phyloP scores from a whole-genome alignment of 2,888 invertebrate genomes.

The Ephialtes manifestator region DNA sequence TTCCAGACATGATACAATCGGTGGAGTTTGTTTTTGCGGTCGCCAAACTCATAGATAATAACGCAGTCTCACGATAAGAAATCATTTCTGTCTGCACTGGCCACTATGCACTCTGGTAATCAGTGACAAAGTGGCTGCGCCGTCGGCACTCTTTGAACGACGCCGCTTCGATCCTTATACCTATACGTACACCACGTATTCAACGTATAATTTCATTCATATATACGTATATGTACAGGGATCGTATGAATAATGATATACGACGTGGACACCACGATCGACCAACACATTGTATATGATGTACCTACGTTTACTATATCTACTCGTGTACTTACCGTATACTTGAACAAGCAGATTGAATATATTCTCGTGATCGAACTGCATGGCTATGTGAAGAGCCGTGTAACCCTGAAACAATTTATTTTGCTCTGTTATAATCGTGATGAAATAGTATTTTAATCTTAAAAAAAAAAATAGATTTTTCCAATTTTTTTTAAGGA shows the following conservation, averaged over 20 bases:
- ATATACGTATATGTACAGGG: conserved; percentile 34
- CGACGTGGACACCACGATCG: conserved; percentile 35
- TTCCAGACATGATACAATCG: not conserved
- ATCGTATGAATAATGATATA: conserved; percentile 66
- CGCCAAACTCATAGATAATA: conserved; percentile 24
- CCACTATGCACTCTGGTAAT: conserved; percentile 59
- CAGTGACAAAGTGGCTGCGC: conserved; percentile 66
- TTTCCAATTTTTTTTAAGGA: too few relatives aligned
- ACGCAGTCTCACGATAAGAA: conserved; percentile 33
- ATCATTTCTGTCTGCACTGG: conserved; percentile 42
- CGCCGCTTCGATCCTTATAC: conserved; percentile 49
- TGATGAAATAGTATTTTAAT: not conserved
- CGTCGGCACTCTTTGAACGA: conserved; percentile 66
- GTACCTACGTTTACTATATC: conserved; percentile 26
- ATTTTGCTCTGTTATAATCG: conserved; percentile 1
- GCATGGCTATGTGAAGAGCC: conserved; percentile 96
- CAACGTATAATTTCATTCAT: conserved; percentile 56
- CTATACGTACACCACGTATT: conserved; percentile 11
- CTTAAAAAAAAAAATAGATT: not conserved
- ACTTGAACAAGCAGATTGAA: conserved; percentile 95
- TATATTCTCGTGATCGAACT: conserved; percentile 95
- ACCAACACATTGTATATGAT: conserved; percentile 41
- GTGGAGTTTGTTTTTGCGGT: not conserved
- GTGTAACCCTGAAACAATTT: conserved; percentile 93
- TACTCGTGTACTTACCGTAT: conserved; percentile 91